Conservation (phyloP, 2,113 vertebrate species). For the Coryphaenoides rupestris region DNA sequence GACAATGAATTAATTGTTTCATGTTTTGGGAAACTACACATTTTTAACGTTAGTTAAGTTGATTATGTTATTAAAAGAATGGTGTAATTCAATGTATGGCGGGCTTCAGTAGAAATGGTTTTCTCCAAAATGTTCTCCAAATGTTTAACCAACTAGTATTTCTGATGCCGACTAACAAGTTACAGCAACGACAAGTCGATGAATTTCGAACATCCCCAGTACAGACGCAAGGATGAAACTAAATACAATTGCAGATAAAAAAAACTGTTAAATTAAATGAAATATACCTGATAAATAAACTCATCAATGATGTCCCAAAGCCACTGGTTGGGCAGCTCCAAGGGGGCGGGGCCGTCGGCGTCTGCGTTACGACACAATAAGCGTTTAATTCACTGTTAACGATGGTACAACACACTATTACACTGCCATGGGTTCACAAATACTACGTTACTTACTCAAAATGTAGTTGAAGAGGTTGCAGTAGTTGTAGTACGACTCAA, state of each 20-base stretch:
- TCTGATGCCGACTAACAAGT: too few species aligned
- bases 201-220: too few species aligned
- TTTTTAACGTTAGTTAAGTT: background rate
- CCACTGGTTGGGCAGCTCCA: slow-evolving; percentile 98
- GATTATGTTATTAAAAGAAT: too few species aligned
- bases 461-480: slow-evolving; percentile 99
- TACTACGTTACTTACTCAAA: slow-evolving; percentile 82
- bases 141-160: too few species aligned
- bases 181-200: too few species aligned
- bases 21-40: too few species aligned
- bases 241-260: background rate
- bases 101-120: too few species aligned
- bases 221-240: too few species aligned
- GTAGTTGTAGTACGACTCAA: slow-evolving; percentile 99
- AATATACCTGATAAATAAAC: slow-evolving; percentile 93
- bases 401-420: background rate
- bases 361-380: slow-evolving; percentile 71
- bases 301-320: slow-evolving; percentile 99
- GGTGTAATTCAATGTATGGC: too few species aligned
- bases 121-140: too few species aligned
- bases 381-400: background rate
- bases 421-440: background rate
- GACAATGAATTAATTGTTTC: too few species aligned
- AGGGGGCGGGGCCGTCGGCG: slow-evolving; percentile 93
- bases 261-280: background rate